These are phyloP conservation scores for Aphis gossypii DNA, from an alignment of 1,140 invertebrate genomes.

Conservation along the genomic window DNA sequence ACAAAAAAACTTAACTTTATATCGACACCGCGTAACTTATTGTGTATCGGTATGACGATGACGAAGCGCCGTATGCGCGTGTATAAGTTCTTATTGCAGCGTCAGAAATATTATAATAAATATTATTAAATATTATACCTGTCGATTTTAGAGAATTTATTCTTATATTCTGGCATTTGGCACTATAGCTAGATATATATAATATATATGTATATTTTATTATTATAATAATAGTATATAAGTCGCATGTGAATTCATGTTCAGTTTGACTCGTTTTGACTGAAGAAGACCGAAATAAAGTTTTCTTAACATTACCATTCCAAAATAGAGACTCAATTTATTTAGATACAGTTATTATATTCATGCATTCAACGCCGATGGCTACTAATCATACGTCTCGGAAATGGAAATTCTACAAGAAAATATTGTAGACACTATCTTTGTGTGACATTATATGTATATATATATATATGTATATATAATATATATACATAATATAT, in stretches of 20 bases:
- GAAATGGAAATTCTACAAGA: not conserved
- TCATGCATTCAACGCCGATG: conserved; percentile 21
- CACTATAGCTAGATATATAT: too few species aligned
- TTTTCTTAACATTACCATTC: not conserved
- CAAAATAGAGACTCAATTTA: conserved; percentile 1
- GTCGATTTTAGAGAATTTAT: not conserved
- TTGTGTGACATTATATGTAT: not conserved
- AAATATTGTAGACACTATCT: conserved; percentile 13
- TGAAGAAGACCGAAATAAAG: not conserved
- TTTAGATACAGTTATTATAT: conserved; percentile 16
- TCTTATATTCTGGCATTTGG: not conserved
- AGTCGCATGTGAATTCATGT: not conserved
- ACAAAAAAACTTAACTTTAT: conserved; percentile 21
- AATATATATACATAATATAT: not conserved
- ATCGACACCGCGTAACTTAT: not conserved
- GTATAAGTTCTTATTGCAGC: not conserved
- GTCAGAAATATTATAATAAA: not conserved
- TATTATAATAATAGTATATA: not conserved
- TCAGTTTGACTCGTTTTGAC: not conserved
- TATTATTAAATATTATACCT: not conserved
- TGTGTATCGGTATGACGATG: not conserved
- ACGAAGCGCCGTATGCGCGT: not conserved
- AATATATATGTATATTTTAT: too few species aligned
- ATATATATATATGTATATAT: not conserved
- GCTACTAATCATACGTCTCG: conserved; percentile 34